A percentile compares a stretch with the other conserved stretches of the same genome.
These are phyloP conservation scores for Parauchenoglanis punctatus DNA, from an alignment of 2,797 vertebrate genomes.

Conservation along the genomic window DNA sequence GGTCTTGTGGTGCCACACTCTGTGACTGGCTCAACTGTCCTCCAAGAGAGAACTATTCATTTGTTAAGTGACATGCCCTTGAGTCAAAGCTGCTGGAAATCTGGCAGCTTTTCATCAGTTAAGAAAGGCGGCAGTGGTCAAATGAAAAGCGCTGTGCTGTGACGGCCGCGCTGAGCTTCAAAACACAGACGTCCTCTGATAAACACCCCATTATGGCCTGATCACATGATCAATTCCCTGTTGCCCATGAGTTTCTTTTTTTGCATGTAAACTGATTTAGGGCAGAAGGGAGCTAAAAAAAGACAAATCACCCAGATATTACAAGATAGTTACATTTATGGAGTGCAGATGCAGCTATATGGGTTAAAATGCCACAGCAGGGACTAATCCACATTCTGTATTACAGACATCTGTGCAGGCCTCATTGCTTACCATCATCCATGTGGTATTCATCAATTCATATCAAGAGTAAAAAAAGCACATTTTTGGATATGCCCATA, in stretches of 20 bases:
- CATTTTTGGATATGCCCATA: neutral
- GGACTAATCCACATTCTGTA: neutral
- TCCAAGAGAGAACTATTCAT: constrained; percentile 73
- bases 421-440: constrained; percentile 2
- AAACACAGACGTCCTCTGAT: constrained; percentile 43
- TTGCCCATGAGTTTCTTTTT: constrained; percentile 35
- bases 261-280: constrained; percentile 27
- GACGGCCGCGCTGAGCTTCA: constrained; percentile 53
- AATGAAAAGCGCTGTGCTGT: constrained; percentile 59
- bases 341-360: neutral
- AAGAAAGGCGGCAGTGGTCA: constrained; percentile 57
- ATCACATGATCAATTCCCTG: constrained; percentile 42
- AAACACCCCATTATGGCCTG: constrained; percentile 48
- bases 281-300: neutral
- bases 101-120: constrained; percentile 67
- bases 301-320: neutral
- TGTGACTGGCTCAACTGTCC: constrained; percentile 71
- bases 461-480: neutral
- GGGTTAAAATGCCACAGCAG: neutral
- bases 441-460: constrained; percentile 1
- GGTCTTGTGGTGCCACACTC: constrained; percentile 67
- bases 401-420: constrained; percentile 2
- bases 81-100: constrained; percentile 65
- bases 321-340: constrained; percentile 2
- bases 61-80: constrained; percentile 70